phyloP scores from a whole-genome alignment of 2,888 invertebrate species.

The Odontomyia ornata region DNA sequence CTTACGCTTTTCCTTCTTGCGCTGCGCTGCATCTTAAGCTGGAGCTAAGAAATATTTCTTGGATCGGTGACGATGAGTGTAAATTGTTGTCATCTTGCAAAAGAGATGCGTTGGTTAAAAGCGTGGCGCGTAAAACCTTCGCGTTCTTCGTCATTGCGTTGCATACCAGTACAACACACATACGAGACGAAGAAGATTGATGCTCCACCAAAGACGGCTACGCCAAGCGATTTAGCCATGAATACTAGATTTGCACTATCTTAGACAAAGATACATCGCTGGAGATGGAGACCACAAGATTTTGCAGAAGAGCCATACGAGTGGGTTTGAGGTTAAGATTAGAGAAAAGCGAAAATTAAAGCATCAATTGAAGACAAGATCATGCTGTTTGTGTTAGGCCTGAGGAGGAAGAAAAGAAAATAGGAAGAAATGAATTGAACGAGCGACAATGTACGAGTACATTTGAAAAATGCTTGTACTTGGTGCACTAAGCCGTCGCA shows the following conservation, averaged over 20 bases:
- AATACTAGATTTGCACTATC: too few species aligned
- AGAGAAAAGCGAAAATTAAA: constrained; percentile 20
- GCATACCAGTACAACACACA: neutral
- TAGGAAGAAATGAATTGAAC: too few species aligned
- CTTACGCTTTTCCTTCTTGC: neutral
- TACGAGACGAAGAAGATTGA: constrained; percentile 19
- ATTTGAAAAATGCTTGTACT: neutral
- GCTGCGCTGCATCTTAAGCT: neutral
- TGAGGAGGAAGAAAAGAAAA: neutral
- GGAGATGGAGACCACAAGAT: neutral
- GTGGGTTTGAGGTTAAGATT: constrained; percentile 28
- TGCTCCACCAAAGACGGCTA: neutral
- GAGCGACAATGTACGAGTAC: neutral
- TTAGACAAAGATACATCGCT: neutral
- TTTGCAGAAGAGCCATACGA: neutral
- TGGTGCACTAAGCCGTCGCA: neutral
- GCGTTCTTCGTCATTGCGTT: constrained; percentile 4
- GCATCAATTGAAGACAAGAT: constrained; percentile 4
- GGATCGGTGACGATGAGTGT: neutral
- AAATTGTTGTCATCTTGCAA: neutral
- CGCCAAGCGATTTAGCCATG: neutral
- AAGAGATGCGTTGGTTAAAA: constrained; percentile 1
- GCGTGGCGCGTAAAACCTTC: neutral
- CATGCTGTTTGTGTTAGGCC: neutral
- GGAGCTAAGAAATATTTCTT: neutral